Conservation (phyloP, 2,888 invertebrate species). For the Doris montereyensis region DNA sequence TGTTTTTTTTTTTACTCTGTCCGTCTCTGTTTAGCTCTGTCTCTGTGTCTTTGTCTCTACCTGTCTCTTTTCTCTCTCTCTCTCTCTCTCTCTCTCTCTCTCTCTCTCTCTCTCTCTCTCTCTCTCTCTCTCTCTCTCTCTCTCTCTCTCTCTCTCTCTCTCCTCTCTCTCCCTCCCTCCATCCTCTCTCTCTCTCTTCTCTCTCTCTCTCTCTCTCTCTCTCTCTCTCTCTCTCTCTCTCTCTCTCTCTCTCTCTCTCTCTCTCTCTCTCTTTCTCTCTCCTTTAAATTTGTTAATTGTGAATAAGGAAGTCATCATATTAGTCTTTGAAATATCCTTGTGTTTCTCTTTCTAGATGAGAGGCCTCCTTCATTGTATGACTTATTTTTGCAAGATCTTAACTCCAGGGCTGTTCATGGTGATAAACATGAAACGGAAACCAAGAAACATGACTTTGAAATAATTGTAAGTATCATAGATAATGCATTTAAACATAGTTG, state of each 20-base stretch:
- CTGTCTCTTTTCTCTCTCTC: not conserved
- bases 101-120: not conserved
- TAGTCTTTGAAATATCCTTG: too few species aligned
- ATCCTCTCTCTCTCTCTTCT: not conserved
- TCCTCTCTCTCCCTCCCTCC: not conserved
- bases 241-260: not conserved
- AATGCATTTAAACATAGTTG: too few species aligned
- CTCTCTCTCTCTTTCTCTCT: not conserved
- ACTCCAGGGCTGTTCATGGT: too few species aligned
- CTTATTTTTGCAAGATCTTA: constrained; percentile 57
- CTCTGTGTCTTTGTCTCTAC: not conserved
- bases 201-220: not conserved
- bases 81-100: not conserved
- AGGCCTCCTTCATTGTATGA: constrained; percentile 57
- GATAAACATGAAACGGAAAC: too few species aligned
- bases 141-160: not conserved
- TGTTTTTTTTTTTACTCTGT: not conserved
- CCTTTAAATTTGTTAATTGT: too few species aligned
- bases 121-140: not conserved
- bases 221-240: not conserved
- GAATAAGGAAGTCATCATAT: too few species aligned
- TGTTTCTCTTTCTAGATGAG: constrained; percentile 48
- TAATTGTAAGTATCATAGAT: too few species aligned
- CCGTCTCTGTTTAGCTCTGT: not conserved
- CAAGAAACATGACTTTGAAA: too few species aligned